phyloP scores from a whole-genome alignment of 2,113 vertebrate genomes.

The Arothron firmamentum region DNA sequence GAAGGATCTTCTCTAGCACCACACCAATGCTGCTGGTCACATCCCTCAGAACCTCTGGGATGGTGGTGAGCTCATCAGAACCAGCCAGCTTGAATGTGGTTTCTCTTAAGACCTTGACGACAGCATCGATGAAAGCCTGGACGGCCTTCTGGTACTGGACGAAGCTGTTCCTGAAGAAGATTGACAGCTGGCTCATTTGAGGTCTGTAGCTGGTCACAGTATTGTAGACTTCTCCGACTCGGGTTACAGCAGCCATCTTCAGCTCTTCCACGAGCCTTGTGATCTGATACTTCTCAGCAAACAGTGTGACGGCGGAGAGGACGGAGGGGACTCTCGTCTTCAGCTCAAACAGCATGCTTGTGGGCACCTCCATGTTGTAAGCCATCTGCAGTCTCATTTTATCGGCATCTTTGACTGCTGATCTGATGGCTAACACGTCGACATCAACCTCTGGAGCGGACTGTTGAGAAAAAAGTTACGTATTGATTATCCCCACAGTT shows the following conservation, averaged over 20 bases:
- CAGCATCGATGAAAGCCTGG: conserved; percentile 71
- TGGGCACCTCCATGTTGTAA: conserved; percentile 77
- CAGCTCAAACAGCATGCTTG: conserved; percentile 71
- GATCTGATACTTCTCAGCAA: conserved; percentile 70
- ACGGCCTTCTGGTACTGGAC: conserved; percentile 68
- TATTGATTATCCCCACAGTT: not conserved
- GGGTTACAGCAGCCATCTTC: conserved; percentile 57
- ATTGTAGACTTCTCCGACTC: conserved; percentile 58
- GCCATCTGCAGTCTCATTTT: conserved; percentile 71
- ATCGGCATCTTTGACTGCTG: conserved; percentile 58
- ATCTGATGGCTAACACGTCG: conserved; percentile 75
- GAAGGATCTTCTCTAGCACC: conserved; percentile 56
- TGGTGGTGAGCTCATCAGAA: conserved; percentile 66
- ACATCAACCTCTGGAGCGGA: conserved; percentile 76
- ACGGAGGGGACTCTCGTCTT: conserved; percentile 70
- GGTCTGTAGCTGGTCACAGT: conserved; percentile 54
- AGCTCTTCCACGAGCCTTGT: conserved; percentile 33
- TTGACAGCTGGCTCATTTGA: conserved; percentile 67
- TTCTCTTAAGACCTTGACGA: conserved; percentile 74
- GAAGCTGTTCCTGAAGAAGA: conserved; percentile 66
- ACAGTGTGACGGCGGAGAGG: conserved; percentile 37
- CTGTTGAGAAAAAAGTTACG: conserved; percentile 63
- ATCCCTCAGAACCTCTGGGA: conserved; percentile 73
- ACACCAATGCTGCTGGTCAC: conserved; percentile 52
- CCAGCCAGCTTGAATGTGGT: conserved; percentile 79